Percentiles rank a stretch among this genome's conserved stretches.
These are phyloP conservation scores for Zaprionus gabonicus DNA, from an alignment of 1,140 invertebrate species.

Conservation along the genomic window DNA sequence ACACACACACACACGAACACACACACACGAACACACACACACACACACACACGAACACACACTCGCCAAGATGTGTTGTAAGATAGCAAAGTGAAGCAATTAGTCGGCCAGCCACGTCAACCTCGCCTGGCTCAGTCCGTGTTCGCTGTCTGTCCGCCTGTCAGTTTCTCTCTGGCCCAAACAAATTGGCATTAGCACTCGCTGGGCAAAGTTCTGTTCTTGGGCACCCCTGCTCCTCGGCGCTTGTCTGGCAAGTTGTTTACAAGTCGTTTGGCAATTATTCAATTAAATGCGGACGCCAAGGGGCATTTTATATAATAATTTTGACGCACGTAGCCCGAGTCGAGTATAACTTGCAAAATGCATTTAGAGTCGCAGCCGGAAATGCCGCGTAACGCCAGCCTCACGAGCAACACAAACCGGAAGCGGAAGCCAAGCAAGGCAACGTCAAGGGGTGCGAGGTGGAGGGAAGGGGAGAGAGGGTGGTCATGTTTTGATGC, in stretches of 20 bases:
- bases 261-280: conserved; percentile 77
- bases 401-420: background rate
- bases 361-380: conserved; percentile 54
- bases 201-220: conserved; percentile 31
- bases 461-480: background rate
- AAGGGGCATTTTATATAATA: conserved; percentile 61
- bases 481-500: background rate
- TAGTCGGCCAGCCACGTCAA: conserved; percentile 28
- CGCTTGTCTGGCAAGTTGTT: conserved; percentile 52
- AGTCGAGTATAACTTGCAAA: conserved; percentile 15
- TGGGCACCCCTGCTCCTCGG: background rate
- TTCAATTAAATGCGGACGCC: conserved; percentile 68
- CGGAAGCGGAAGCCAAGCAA: background rate
- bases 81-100: background rate
- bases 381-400: conserved; percentile 58
- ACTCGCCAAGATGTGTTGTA: background rate
- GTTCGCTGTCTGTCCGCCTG: background rate
- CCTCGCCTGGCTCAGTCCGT: background rate
- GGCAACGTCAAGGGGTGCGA: background rate
- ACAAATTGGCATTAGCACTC: conserved; percentile 65
- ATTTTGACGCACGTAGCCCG: conserved; percentile 36
- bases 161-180: conserved; percentile 26
- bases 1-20: background rate
- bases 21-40: background rate
- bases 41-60: background rate